Conservation (phyloP, 1,140 invertebrate species). For the Nasonia vitripennis region DNA sequence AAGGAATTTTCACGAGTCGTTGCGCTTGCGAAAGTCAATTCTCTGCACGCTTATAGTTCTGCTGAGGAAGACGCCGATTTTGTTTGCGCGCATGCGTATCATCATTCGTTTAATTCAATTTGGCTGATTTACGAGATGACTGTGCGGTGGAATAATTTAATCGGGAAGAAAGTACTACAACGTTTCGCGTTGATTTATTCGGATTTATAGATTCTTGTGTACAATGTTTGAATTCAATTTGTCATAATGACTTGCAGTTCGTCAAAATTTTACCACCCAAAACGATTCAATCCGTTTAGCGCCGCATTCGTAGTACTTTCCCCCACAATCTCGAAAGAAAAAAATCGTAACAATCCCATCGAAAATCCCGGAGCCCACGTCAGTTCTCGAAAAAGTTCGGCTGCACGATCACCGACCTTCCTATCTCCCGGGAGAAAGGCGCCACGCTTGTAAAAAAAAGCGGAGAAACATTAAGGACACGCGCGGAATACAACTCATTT, state of each 20-base stretch:
- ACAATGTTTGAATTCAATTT: too few species aligned
- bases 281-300: too few species aligned
- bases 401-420: not conserved
- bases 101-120: not conserved
- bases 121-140: not conserved
- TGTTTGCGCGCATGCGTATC: not conserved
- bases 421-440: not conserved
- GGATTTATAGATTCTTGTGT: too few species aligned
- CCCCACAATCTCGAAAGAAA: too few species aligned
- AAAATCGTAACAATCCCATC: too few species aligned
- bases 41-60: too few species aligned
- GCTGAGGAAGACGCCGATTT: not conserved
- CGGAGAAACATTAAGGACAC: conserved; percentile 44
- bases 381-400: not conserved
- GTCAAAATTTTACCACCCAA: too few species aligned
- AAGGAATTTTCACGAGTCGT: conserved; percentile 44
- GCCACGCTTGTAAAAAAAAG: not conserved
- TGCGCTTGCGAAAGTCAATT: conserved; percentile 35
- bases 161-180: not conserved
- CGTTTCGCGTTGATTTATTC: too few species aligned
- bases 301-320: too few species aligned
- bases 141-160: not conserved
- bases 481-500: conserved; percentile 41
- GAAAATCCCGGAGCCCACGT: too few species aligned
- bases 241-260: too few species aligned